Evolutionary conservation across 2,113 vertebrate species (phyloP), one percentile per base, ranked within the genome.

Genomic region (Ardeotis arabs): DNA sequence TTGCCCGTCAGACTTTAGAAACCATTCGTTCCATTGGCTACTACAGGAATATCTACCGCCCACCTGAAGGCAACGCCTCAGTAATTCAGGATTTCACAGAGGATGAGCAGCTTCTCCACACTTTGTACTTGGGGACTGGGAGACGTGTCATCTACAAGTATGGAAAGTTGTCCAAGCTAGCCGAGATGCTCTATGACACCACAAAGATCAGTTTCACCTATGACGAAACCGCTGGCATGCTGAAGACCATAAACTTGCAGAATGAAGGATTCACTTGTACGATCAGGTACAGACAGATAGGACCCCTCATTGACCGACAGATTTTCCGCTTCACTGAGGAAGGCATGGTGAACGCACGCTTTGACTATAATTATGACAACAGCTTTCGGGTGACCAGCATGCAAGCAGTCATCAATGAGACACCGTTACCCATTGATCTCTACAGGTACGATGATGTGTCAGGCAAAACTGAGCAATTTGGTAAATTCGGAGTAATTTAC

Each of bases 291-390:
- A 98, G 99, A 16, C 99, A 99, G 94, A 99, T 99, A 1, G 99
- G 99, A 23, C 99, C 99, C 2, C 99, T 99, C 70, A 99, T 99
- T 0, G 99, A 99, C 92, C 95, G 99, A 5, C 99, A 99, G 98
- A 99, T 99, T 74, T 99, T 99, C 96, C 98, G 99, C n/a, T 99
- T 99, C 98, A 99, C 99, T 0, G 99, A 99, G 93, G 99, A 99
- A 78, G 99, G 99, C 93, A 99, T 99, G 99, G 99, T 99, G 93
- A 99, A 99, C 0, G 99, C 99, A 39, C 98, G 99, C 10, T 99
- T 99, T 25, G 99, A 99, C 97, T 99, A 99, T 41, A 99, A 99
- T 89, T 99, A 99, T 0, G 99, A 99, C 98, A 99, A 99, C 98
- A 99, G 99, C 72, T 99, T 99, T 96, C 98, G 99, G 14, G 99